These are phyloP conservation scores for Cephus sareptanus DNA, from an alignment of 2,888 invertebrate species.

Conservation along the genomic window DNA sequence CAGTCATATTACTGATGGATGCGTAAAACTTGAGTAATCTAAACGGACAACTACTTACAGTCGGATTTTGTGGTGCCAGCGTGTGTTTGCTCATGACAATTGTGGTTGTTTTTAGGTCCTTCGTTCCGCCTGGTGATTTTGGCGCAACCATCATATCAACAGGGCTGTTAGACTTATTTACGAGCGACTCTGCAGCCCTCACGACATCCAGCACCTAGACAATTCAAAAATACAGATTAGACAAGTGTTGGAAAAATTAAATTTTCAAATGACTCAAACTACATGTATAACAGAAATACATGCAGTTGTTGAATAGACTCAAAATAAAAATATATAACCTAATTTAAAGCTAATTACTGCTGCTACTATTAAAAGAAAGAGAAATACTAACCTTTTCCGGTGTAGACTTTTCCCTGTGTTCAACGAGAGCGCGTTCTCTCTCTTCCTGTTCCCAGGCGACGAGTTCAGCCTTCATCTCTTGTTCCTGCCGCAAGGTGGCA, in stretches of 20 bases:
- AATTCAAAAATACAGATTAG: neutral
- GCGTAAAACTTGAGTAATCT: neutral
- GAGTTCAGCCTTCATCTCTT: slow-evolving; percentile 78
- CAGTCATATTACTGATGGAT: neutral
- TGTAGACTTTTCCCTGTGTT: slow-evolving; percentile 81
- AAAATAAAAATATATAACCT: slow-evolving; percentile 33
- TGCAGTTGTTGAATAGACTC: neutral
- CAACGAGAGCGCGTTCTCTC: slow-evolving; percentile 67
- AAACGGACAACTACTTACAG: slow-evolving; percentile 66
- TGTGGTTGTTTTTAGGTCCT: slow-evolving; percentile 86
- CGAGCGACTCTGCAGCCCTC: slow-evolving; percentile 87
- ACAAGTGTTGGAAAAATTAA: neutral
- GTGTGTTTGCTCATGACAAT: slow-evolving; percentile 96
- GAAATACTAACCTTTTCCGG: slow-evolving; percentile 78
- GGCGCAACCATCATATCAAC: slow-evolving; percentile 73
- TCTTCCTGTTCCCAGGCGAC: slow-evolving; percentile 83
- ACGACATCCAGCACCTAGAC: slow-evolving; percentile 87
- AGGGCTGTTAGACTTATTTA: slow-evolving; percentile 69
- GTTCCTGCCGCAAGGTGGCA: slow-evolving; percentile 70
- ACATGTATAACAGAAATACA: neutral
- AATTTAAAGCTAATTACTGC: neutral
- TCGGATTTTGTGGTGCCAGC: slow-evolving; percentile 77
- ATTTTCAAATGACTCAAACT: neutral
- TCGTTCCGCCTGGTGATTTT: slow-evolving; percentile 78
- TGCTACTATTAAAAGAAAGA: neutral